phyloP scores from a whole-genome alignment of 1,140 invertebrate species.

The Hestina assimilis region DNA sequence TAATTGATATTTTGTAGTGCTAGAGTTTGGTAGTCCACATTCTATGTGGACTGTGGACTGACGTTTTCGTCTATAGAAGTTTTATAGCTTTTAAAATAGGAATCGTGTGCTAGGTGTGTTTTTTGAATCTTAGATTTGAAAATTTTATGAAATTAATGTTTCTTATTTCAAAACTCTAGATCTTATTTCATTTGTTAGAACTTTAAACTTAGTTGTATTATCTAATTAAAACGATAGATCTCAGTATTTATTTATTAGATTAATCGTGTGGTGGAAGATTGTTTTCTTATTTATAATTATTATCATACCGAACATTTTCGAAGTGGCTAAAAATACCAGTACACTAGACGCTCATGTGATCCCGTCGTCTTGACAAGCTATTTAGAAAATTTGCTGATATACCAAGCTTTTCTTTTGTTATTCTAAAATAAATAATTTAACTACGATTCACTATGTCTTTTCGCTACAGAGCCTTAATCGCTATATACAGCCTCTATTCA shows the following conservation, averaged over 20 bases:
- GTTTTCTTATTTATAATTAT: neutral
- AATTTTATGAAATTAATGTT: slow-evolving; percentile 36
- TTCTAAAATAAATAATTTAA: neutral
- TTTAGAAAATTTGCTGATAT: neutral
- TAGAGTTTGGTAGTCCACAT: no score
- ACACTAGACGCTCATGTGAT: slow-evolving; percentile 3
- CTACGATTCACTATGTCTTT: neutral
- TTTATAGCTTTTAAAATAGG: slow-evolving; percentile 34
- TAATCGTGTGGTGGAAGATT: neutral
- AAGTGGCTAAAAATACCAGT: slow-evolving; percentile 10
- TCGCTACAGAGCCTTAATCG: no score
- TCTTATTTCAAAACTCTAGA: slow-evolving; percentile 36
- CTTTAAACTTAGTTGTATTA: slow-evolving; percentile 26
- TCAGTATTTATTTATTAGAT: slow-evolving; percentile 14
- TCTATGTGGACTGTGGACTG: no score
- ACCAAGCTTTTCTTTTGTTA: slow-evolving; percentile 2
- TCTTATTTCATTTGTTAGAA: slow-evolving; percentile 36
- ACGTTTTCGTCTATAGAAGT: slow-evolving; percentile 34
- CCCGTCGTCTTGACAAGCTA: neutral
- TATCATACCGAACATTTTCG: neutral
- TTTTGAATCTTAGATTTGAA: slow-evolving; percentile 34
- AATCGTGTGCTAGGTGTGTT: slow-evolving; percentile 40
- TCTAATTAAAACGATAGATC: slow-evolving; percentile 17
- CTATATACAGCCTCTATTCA: no score
- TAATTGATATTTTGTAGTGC: slow-evolving; percentile 54